phyloP scores from a whole-genome alignment of 2,888 invertebrate species.

The Esperia sulphurella region DNA sequence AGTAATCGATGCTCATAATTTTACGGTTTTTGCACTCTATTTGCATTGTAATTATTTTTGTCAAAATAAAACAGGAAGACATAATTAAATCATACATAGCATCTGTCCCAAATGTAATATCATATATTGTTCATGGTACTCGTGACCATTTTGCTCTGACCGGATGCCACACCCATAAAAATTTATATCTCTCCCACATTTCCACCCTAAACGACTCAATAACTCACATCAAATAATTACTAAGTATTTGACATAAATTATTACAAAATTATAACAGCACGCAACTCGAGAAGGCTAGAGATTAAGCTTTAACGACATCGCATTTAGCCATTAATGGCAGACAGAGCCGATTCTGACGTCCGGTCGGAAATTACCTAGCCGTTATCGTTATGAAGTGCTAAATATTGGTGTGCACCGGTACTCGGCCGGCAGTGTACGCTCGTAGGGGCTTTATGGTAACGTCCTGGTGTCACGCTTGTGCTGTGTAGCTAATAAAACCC shows the following conservation, averaged over 20 bases:
- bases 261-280: not conserved
- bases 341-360: not conserved
- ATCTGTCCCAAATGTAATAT: too few relatives aligned
- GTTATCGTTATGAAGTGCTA: constrained; percentile 6
- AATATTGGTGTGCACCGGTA: not conserved
- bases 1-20: too few relatives aligned
- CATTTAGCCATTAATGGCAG: not conserved
- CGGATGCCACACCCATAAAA: not conserved
- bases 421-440: not conserved
- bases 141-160: not conserved
- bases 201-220: not conserved
- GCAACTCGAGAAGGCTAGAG: not conserved
- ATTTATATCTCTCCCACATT: not conserved
- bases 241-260: not conserved
- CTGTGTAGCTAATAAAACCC: too few relatives aligned
- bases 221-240: constrained; percentile 2
- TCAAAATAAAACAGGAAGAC: too few relatives aligned
- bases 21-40: too few relatives aligned
- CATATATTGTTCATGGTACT: too few relatives aligned
- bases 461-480: too few relatives aligned
- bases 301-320: constrained; percentile 1
- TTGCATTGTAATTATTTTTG: too few relatives aligned
- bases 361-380: constrained; percentile 10
- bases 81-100: too few relatives aligned
- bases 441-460: too few relatives aligned